Base-by-base conservation (phyloP, 2,797 vertebrate genomes). In the Remorina albescens region DNA sequence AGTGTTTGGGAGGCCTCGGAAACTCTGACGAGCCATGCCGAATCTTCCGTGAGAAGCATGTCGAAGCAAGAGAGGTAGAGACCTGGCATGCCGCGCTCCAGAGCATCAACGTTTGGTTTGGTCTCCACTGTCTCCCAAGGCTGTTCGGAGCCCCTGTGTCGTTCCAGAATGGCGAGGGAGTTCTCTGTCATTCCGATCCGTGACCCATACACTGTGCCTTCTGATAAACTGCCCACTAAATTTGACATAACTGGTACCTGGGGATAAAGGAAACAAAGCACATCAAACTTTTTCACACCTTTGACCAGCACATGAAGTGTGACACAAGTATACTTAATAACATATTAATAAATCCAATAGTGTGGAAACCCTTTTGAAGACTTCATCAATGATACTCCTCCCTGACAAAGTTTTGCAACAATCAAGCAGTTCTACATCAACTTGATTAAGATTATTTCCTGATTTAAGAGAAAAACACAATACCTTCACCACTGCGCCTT, bases 1-100 rank as follows among this genome's bases (percentile, higher is more conserved):
- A 73, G 37, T 0, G 86, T 26, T 0, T 78, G 47, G 18, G 93
- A 74, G 83, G 92, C 87, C 37, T 93, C 95, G 0, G 89, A 25
- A 3, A 94, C 90, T 76, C 97, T 98, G 71, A 95, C 32, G 8
- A 93, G 85, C 96, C 96, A 98, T 25, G 90, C 41, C 15, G 92
- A 32, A 1, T 98, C 95, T 54, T 98, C 96, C 0, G 93, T 92
- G 0, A 96, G 95, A 16, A 97, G 91, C 96, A 96, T 97, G 91
- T 99, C 97, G 0, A 97, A 97, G 91, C 96, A 97, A 89, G 97
- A 96, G 69, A 97, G 93, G 84, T 96, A 97, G 81, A 97, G 92
- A 10, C 96, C 88, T 0, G 96, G 91, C 44, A 95, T 81, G 42
- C 92, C 86, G 10, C 96, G 95, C 78, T 98, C 96, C 0, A 95